These are phyloP conservation scores for Trachelus iudaicus DNA, from an alignment of 2,888 invertebrate genomes.

Conservation along the genomic window DNA sequence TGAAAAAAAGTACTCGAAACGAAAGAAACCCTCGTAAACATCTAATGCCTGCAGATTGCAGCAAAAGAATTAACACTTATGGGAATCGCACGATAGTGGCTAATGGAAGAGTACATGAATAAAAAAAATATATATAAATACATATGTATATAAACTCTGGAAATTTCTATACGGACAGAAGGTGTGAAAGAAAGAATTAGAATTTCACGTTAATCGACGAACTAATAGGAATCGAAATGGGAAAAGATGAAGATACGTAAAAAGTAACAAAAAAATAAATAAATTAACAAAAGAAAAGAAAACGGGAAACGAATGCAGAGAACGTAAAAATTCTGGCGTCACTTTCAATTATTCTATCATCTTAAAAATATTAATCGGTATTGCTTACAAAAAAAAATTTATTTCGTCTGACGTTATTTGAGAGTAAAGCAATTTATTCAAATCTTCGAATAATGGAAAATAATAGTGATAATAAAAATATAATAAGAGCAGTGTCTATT, in stretches of 20 bases:
- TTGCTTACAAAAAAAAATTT: too few species aligned
- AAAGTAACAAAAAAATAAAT: too few species aligned
- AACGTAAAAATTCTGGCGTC: neutral
- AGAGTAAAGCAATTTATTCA: neutral
- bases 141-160: too few species aligned
- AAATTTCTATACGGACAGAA: too few species aligned
- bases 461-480: too few species aligned
- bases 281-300: too few species aligned
- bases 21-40: neutral
- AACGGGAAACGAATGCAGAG: too few species aligned
- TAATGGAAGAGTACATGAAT: neutral
- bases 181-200: too few species aligned
- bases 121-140: too few species aligned
- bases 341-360: neutral
- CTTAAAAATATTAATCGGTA: neutral
- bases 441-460: neutral
- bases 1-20: neutral
- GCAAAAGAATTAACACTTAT: neutral
- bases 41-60: neutral
- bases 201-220: too few species aligned
- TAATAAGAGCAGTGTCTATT: neutral
- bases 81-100: neutral
- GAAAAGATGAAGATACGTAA: too few species aligned
- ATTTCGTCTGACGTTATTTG: neutral
- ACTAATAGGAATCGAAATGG: too few species aligned